Evolutionary conservation across 2,888 invertebrate species (phyloP).

Genomic region (Morinoia aosen): DNA sequence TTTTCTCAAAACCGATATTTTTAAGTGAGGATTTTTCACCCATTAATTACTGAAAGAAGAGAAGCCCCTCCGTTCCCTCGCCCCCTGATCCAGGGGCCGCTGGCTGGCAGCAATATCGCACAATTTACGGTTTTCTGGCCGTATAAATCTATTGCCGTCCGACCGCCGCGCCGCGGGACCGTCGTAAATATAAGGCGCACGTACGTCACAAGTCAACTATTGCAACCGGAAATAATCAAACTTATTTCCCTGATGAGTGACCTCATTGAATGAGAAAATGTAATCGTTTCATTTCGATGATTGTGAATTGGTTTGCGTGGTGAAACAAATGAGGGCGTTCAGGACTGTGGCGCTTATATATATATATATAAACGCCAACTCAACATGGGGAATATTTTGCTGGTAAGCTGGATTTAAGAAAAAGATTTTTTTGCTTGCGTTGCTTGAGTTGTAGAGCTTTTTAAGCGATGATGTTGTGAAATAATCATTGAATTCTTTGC

Average conservation of each 20-base stretch:
- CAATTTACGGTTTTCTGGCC: conserved; percentile 15
- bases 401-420: too few species aligned
- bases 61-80: neutral
- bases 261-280: too few species aligned
- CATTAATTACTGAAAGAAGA: conserved; percentile 12
- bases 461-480: too few species aligned
- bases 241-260: neutral
- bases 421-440: too few species aligned
- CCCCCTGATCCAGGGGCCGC: neutral
- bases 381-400: too few species aligned
- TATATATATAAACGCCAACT: too few species aligned
- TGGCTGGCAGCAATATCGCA: neutral
- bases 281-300: too few species aligned
- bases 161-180: neutral
- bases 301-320: too few species aligned
- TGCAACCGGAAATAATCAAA: neutral
- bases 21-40: neutral
- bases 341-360: too few species aligned
- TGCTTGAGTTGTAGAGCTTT: too few species aligned
- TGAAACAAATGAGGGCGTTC: too few species aligned
- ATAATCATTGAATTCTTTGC: too few species aligned
- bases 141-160: neutral
- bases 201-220: neutral
- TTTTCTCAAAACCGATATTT: neutral
- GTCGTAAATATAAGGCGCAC: neutral